These are phyloP conservation scores for Glaucomys volans DNA, from an alignment of 2,113 vertebrate species.

Conservation along the genomic window DNA sequence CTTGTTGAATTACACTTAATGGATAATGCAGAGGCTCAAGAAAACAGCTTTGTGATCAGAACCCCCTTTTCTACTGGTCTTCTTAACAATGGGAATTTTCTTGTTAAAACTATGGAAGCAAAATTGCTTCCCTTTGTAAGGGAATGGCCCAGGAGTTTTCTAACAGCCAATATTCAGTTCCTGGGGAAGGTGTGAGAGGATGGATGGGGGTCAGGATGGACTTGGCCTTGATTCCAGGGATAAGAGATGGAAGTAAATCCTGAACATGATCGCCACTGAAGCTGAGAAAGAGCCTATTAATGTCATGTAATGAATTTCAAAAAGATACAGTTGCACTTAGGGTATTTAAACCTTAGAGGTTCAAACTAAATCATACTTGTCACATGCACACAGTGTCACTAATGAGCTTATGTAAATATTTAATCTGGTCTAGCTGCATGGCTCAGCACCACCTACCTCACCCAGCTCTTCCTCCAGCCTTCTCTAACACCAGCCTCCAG, in stretches of 20 bases:
- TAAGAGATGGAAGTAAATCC: slow-evolving; percentile 46
- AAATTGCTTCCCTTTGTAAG: not conserved
- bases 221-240: slow-evolving; percentile 15
- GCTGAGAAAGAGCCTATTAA: slow-evolving; percentile 71
- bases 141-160: not conserved
- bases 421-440: slow-evolving; percentile 68
- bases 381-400: slow-evolving; percentile 49
- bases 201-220: not conserved
- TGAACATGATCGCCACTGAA: slow-evolving; percentile 19
- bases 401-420: slow-evolving; percentile 73
- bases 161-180: not conserved
- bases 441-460: not conserved
- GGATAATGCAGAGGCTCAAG: not conserved
- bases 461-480: not conserved
- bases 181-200: not conserved
- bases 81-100: not conserved
- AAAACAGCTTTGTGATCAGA: not conserved
- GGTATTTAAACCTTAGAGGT: slow-evolving; percentile 68
- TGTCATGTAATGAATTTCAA: slow-evolving; percentile 74
- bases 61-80: not conserved
- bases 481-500: not conserved
- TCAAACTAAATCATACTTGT: slow-evolving; percentile 69
- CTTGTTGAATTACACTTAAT: not conserved
- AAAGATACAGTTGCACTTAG: slow-evolving; percentile 71
- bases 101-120: slow-evolving; percentile 23